Evolutionary conservation across 2,888 invertebrate genomes (phyloP).

Genomic region (Drosophila birchii): DNA sequence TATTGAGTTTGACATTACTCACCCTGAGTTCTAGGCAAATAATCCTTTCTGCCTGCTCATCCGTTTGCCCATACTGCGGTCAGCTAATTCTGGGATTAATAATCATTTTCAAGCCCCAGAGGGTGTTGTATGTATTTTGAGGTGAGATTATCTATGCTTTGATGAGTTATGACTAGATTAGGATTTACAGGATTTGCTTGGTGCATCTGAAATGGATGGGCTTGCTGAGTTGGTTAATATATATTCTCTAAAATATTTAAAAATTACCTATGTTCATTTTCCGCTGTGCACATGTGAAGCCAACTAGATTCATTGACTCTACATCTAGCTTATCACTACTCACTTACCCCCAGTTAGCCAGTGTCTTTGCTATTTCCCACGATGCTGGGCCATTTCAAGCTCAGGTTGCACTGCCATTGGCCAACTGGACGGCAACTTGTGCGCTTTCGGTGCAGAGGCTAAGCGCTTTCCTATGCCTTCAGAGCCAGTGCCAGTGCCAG

Average conservation of each 20-base stretch:
- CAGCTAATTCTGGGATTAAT: conserved; percentile 17
- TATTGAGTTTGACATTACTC: not conserved
- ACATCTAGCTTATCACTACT: conserved; percentile 35
- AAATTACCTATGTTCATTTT: not conserved
- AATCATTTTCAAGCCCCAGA: not conserved
- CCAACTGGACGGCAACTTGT: conserved; percentile 10
- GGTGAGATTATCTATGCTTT: conserved; percentile 1
- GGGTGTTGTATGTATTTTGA: not conserved
- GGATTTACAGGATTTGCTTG: not conserved
- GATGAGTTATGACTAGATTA: conserved; percentile 6
- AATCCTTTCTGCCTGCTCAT: not conserved
- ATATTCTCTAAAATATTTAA: too few species aligned
- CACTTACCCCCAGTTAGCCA: conserved; percentile 11
- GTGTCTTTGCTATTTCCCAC: conserved; percentile 34
- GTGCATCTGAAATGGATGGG: not conserved
- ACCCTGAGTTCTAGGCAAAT: not conserved
- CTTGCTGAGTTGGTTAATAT: not conserved
- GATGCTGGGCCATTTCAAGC: conserved; percentile 26
- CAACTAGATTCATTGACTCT: conserved; percentile 27
- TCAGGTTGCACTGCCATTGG: conserved; percentile 28
- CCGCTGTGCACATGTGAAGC: conserved; percentile 11
- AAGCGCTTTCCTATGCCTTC: conserved; percentile 50
- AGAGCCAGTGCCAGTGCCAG: conserved; percentile 15
- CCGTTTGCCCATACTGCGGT: not conserved
- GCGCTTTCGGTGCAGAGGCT: conserved; percentile 20